Conservation (phyloP, 1,140 invertebrate genomes). For the Ephestia elutella region DNA sequence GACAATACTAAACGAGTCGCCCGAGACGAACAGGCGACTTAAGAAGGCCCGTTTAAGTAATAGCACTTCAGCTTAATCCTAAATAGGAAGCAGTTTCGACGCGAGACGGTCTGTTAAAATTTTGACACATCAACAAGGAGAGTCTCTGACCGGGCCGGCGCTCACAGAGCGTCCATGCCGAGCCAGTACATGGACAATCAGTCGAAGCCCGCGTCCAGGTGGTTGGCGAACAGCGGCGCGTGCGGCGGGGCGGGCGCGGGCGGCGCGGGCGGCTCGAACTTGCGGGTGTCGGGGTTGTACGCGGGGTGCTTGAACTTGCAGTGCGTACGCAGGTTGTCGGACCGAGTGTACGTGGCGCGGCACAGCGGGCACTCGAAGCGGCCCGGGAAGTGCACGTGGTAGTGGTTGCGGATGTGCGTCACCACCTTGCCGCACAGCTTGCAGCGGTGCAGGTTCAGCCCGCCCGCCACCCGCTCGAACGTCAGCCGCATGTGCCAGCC, state of each 20-base stretch:
- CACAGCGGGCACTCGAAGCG: conserved; percentile 91
- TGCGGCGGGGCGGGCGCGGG: conserved; percentile 68
- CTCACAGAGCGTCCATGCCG: conserved; percentile 60
- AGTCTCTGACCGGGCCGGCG: conserved; percentile 27
- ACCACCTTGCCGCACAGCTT: conserved; percentile 93
- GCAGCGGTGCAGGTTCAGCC: conserved; percentile 91
- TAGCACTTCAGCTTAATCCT: conserved; percentile 72
- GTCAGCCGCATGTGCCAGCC: conserved; percentile 93
- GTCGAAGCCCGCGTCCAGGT: conserved; percentile 68
- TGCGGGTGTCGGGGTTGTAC: conserved; percentile 85
- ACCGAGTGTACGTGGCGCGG: conserved; percentile 89
- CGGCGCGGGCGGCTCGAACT: conserved; percentile 81
- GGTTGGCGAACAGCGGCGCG: conserved; percentile 70
- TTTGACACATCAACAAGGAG: conserved; percentile 40
- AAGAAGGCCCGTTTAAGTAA: conserved; percentile 68
- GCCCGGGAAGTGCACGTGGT: conserved; percentile 91
- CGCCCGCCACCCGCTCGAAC: conserved; percentile 90
- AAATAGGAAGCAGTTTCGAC: conserved; percentile 61
- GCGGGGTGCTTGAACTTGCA: conserved; percentile 91
- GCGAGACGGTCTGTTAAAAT: conserved; percentile 43
- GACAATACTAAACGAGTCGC: conserved; percentile 68
- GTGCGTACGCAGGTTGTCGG: conserved; percentile 90
- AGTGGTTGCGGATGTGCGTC: conserved; percentile 92
- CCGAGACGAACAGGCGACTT: conserved; percentile 32
- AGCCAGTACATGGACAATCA: conserved; percentile 68